Evolutionary conservation across 1,140 invertebrate species (phyloP), one percentile per base, ranked within the genome.

Genomic region (Helicorthomorpha holstii): DNA sequence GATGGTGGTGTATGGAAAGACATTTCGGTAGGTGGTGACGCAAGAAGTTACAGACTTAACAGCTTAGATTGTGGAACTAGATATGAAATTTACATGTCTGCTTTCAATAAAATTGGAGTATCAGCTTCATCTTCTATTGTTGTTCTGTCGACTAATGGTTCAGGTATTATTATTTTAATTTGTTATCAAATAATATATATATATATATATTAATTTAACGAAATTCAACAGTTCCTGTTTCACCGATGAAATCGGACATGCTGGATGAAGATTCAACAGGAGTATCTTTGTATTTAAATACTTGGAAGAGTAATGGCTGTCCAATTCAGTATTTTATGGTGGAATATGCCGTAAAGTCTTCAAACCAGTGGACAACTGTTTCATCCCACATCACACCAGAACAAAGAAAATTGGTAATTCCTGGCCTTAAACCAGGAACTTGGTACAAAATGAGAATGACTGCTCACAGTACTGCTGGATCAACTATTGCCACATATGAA

Each of bases 381-480:
- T 87, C 86, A 2, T 91, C 91, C 64, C 86, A 87, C 63, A 85
- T 91, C 0, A 89, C 89, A 65, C 84, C 85, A 2, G 83, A 83
- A 54, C 48, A 54, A n/a, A 83, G 83, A 54, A 90, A 90, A 65
- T 90, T 89, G 61, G 83, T 90, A 3, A 83, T 94, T 27, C 70
- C 88, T 54, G 90, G 94, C 64, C 69, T 97, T 56, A 85, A 88
- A 59, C 87, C 91, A 0, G 91, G 87, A 7, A 91, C 81, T 24
- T 92, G 89, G 85, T 95, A 95, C 64, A 80, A 86, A 55, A 65
- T 73, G 57, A 75, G 85, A 27, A 89, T 96, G 23, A 92, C 87
- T 2, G 91, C 91, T 21, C 87, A 94, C 68, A 96, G 94, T 63
- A 92, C 93, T 62, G 91, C 90, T 50, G 92, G 91, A 44, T 91